These are phyloP conservation scores for Eupsittula cactorum DNA, from an alignment of 2,113 vertebrate genomes.

Conservation along the genomic window DNA sequence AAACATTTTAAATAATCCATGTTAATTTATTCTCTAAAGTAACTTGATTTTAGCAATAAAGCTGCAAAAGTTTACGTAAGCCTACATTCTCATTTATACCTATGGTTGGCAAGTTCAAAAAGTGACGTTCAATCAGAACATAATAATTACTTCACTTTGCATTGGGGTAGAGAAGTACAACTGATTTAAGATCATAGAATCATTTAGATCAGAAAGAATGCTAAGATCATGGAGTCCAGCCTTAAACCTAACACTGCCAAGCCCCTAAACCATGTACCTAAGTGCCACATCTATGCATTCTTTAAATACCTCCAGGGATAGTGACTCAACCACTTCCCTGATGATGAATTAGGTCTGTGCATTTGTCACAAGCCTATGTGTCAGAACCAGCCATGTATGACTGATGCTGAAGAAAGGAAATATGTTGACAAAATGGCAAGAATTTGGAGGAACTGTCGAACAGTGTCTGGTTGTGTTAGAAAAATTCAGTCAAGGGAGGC, in stretches of 20 bases:
- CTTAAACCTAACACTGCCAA: not conserved
- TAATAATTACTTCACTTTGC: not conserved
- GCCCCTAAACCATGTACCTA: not conserved
- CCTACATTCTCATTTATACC: not conserved
- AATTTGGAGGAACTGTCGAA: not conserved
- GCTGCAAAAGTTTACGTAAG: not conserved
- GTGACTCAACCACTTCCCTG: not conserved
- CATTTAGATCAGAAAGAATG: not conserved
- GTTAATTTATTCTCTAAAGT: not conserved
- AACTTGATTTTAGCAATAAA: not conserved
- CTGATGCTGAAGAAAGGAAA: not conserved
- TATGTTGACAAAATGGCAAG: not conserved
- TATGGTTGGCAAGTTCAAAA: not conserved
- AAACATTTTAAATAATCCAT: not conserved
- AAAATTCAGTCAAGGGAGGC: not conserved
- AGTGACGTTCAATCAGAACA: not conserved
- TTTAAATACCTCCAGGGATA: not conserved
- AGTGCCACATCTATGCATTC: not conserved
- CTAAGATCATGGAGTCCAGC: not conserved
- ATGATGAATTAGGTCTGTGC: not conserved
- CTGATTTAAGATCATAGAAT: not conserved
- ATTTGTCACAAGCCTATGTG: slow-evolving; percentile 6
- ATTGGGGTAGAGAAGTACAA: not conserved
- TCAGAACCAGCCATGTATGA: not conserved
- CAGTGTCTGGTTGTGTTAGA: not conserved